Conservation (phyloP, 2,797 vertebrate genomes). For the Valencia hispanica region DNA sequence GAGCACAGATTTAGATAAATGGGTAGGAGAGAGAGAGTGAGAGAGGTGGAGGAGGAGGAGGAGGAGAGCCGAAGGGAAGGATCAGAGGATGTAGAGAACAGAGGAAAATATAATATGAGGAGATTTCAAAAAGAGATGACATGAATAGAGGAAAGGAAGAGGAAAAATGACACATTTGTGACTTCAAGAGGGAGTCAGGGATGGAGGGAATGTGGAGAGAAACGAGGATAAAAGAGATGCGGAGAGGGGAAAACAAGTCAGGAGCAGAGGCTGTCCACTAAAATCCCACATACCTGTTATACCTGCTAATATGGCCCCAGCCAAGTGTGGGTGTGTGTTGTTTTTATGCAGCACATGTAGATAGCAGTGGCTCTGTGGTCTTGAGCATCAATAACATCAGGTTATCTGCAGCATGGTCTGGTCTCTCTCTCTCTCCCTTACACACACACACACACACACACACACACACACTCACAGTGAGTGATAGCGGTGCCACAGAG, state of each 20-base stretch:
- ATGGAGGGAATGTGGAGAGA: background rate
- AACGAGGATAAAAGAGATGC: background rate
- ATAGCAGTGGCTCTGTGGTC: conserved; percentile 85
- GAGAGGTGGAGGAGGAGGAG: conserved; percentile 24
- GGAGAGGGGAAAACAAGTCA: background rate
- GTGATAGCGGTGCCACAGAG: conserved; percentile 72
- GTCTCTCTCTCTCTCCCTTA: conserved; percentile 15
- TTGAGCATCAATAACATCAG: conserved; percentile 84
- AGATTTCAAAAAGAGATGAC: conserved; percentile 59
- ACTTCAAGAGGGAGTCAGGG: background rate
- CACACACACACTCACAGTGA: conserved; percentile 56
- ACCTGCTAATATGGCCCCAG: conserved; percentile 24
- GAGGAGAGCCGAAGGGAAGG: conserved; percentile 22
- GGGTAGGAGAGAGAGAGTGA: conserved; percentile 45
- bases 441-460: conserved; percentile 34
- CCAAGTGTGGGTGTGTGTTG: conserved; percentile 11
- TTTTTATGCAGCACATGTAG: conserved; percentile 81
- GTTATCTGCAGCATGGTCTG: conserved; percentile 73
- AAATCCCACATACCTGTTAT: conserved; percentile 21
- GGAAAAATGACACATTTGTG: background rate
- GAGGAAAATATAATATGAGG: conserved; percentile 24
- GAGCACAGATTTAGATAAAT: conserved; percentile 96
- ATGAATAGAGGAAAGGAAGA: background rate
- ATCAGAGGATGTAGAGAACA: conserved; percentile 3
- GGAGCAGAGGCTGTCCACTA: conserved; percentile 18